These are phyloP conservation scores for Penaeus indicus DNA, from an alignment of 1,140 invertebrate species.

Conservation along the genomic window DNA sequence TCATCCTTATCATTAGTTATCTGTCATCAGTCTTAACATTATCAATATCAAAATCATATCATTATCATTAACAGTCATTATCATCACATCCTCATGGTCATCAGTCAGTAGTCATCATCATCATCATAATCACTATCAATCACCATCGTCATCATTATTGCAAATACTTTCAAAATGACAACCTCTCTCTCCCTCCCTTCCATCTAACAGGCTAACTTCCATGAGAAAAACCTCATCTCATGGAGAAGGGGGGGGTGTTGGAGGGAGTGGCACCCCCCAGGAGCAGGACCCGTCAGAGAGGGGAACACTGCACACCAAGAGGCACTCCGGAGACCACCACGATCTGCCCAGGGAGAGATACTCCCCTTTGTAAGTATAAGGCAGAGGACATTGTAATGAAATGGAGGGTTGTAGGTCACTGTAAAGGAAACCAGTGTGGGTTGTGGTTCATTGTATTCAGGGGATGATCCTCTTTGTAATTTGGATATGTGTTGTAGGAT, in stretches of 20 bases:
- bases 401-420: background rate
- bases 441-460: too few species aligned
- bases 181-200: background rate
- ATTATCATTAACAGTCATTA: too few species aligned
- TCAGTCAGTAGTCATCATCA: background rate
- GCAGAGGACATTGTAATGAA: background rate
- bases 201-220: constrained; percentile 61
- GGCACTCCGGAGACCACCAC: constrained; percentile 85
- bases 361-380: constrained; percentile 51
- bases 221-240: constrained; percentile 91
- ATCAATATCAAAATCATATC: too few species aligned
- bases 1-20: too few species aligned
- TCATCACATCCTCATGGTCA: too few species aligned
- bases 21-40: too few species aligned
- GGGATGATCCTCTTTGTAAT: too few species aligned
- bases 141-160: background rate
- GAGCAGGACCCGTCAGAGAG: constrained; percentile 75
- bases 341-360: constrained; percentile 58
- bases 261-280: constrained; percentile 69
- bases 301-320: constrained; percentile 95
- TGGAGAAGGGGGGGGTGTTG: constrained; percentile 62
- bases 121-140: background rate
- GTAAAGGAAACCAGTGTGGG: too few species aligned
- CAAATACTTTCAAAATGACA: background rate
- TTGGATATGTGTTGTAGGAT: too few species aligned